A percentile compares a stretch with the other conserved stretches of the same genome.
Evolutionary conservation across 1,140 invertebrate genomes (phyloP).

Genomic region (Limonius californicus): DNA sequence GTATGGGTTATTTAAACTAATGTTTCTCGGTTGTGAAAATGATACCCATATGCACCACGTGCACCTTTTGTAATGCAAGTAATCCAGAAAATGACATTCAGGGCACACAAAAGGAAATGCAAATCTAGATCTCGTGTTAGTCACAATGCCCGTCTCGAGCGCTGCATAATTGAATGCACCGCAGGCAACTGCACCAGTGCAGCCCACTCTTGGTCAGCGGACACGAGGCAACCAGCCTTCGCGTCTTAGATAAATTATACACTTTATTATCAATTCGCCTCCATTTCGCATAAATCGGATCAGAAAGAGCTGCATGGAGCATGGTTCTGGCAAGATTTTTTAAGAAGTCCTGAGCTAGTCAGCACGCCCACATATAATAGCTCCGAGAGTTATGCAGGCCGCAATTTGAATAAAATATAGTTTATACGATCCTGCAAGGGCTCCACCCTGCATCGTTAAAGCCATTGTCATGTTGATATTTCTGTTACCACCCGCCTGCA

Average conservation of each 20-base stretch:
- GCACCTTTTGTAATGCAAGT: neutral
- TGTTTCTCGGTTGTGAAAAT: neutral
- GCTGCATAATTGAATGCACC: conserved; percentile 6
- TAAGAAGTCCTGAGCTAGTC: no score
- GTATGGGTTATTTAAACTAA: neutral
- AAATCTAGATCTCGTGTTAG: neutral
- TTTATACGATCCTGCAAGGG: conserved; percentile 14
- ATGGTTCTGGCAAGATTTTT: neutral
- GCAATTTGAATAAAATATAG: conserved; percentile 22
- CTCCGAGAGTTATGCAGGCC: neutral
- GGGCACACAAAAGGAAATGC: conserved; percentile 3
- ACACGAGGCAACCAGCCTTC: conserved; percentile 7
- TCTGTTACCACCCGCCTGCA: conserved; percentile 23
- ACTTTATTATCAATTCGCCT: conserved; percentile 7
- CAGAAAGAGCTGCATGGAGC: neutral
- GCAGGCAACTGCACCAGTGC: neutral
- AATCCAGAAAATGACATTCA: conserved; percentile 8
- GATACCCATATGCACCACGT: conserved; percentile 2
- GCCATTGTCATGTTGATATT: conserved; percentile 29
- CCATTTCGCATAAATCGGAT: conserved; percentile 11
- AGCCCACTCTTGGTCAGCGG: neutral
- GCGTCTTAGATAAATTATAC: conserved; percentile 9
- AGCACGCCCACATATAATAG: neutral
- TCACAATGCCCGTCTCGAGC: neutral
- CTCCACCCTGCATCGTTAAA: conserved; percentile 24